phyloP scores from a whole-genome alignment of 2,888 invertebrate species.

The Idaea straminata region DNA sequence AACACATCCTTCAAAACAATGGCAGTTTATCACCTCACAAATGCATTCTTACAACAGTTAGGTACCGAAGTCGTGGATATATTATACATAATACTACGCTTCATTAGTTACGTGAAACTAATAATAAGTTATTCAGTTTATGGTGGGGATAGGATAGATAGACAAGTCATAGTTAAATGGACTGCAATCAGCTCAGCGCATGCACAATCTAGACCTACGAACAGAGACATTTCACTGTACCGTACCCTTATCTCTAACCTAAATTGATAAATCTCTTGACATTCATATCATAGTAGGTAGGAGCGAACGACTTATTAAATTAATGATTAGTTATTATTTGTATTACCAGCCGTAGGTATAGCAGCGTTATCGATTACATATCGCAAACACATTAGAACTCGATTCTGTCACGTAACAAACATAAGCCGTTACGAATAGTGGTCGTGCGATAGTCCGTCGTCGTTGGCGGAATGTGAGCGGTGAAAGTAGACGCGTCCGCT shows the following conservation, averaged over 20 bases:
- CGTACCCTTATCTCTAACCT: conserved; percentile 34
- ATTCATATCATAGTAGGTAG: conserved; percentile 24
- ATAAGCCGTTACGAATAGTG: conserved; percentile 48
- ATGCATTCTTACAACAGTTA: neutral
- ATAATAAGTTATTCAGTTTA: conserved; percentile 6
- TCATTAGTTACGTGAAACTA: conserved; percentile 18
- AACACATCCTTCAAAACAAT: conserved; percentile 23
- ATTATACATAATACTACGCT: conserved; percentile 7
- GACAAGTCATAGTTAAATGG: conserved; percentile 3
- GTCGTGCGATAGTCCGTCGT: conserved; percentile 55
- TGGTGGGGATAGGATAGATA: conserved; percentile 10
- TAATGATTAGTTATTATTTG: conserved; percentile 27
- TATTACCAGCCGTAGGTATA: conserved; percentile 37
- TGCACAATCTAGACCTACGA: conserved; percentile 16
- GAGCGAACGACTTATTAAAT: conserved; percentile 19
- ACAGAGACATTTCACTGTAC: conserved; percentile 17
- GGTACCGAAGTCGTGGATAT: conserved; percentile 9
- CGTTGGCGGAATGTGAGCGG: conserved; percentile 66
- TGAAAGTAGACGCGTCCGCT: conserved; percentile 74
- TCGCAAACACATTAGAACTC: conserved; percentile 44
- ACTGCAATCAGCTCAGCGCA: conserved; percentile 22
- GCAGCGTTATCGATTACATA: conserved; percentile 39
- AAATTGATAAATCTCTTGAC: conserved; percentile 32
- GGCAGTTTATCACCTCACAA: conserved; percentile 6
- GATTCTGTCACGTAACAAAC: conserved; percentile 50